These are phyloP conservation scores for Sebastes jordani DNA, from an alignment of 2,797 vertebrate genomes.

Conservation along the genomic window DNA sequence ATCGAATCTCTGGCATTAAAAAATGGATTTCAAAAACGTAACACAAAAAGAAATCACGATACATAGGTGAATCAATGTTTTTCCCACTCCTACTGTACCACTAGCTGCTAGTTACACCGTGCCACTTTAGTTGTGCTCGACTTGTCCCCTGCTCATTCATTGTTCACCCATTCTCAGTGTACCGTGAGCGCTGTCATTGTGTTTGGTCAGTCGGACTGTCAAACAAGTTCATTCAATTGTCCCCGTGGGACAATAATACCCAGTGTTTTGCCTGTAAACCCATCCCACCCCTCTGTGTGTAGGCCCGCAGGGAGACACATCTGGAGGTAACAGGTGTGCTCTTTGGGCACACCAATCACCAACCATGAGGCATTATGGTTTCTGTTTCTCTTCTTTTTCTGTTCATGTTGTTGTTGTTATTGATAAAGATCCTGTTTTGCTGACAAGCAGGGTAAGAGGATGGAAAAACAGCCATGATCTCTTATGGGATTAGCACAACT, in stretches of 20 bases:
- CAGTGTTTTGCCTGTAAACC: conserved; percentile 55
- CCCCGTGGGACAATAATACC: conserved; percentile 54
- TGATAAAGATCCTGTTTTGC: conserved; percentile 55
- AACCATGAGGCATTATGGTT: background rate
- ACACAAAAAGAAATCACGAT: accelerated
- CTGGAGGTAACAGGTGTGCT: conserved; percentile 71
- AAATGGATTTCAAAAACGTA: too few relatives aligned
- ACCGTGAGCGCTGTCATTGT: conserved; percentile 66
- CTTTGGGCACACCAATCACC: conserved; percentile 18
- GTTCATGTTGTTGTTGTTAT: conserved; percentile 51
- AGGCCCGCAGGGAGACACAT: conserved; percentile 63
- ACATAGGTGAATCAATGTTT: too few relatives aligned
- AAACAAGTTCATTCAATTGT: conserved; percentile 68
- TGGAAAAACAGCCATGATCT: conserved; percentile 55
- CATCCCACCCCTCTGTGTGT: conserved; percentile 21
- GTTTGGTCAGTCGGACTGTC: conserved; percentile 64
- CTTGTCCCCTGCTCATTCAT: conserved; percentile 49
- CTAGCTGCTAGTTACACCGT: background rate
- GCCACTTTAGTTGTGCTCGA: conserved; percentile 35
- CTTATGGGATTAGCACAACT: conserved; percentile 68
- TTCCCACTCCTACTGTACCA: background rate
- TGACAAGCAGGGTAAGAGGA: conserved; percentile 58
- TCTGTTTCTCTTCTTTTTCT: conserved; percentile 10
- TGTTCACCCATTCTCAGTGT: conserved; percentile 55
- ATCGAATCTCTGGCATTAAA: too few relatives aligned